These are phyloP conservation scores for Ostrea denselamellosa DNA, from an alignment of 1,140 invertebrate genomes.

Conservation along the genomic window DNA sequence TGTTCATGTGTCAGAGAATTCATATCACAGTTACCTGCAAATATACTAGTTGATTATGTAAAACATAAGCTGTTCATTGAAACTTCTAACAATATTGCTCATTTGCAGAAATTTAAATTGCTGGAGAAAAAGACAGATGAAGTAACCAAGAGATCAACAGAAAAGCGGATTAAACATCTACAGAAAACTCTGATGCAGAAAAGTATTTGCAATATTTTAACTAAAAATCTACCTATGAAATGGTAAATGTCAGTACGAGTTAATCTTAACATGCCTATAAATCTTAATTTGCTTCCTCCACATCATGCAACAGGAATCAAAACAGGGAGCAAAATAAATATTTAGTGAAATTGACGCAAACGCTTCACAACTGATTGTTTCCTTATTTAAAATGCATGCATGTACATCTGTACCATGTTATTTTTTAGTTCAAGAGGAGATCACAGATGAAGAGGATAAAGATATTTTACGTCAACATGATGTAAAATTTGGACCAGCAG, in stretches of 20 bases:
- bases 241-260: too few relatives aligned
- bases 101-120: constrained; percentile 69
- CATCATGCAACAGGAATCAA: too few relatives aligned
- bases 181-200: constrained; percentile 65
- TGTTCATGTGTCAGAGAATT: too few relatives aligned
- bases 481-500: constrained; percentile 61
- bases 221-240: not conserved
- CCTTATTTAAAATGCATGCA: too few relatives aligned
- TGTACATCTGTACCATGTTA: not conserved
- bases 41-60: too few relatives aligned
- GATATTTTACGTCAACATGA: constrained; percentile 61
- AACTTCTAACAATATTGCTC: not conserved
- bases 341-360: too few relatives aligned
- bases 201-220: constrained; percentile 54
- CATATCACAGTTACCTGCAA: too few relatives aligned
- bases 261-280: too few relatives aligned
- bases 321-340: too few relatives aligned
- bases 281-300: too few relatives aligned
- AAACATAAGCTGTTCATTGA: too few relatives aligned
- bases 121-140: constrained; percentile 70
- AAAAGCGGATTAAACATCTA: constrained; percentile 68
- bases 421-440: constrained; percentile 41
- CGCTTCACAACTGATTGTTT: too few relatives aligned
- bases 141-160: constrained; percentile 67
- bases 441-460: constrained; percentile 51